Conservation (phyloP, 2,113 vertebrate species). For the Ciconia boyciana region DNA sequence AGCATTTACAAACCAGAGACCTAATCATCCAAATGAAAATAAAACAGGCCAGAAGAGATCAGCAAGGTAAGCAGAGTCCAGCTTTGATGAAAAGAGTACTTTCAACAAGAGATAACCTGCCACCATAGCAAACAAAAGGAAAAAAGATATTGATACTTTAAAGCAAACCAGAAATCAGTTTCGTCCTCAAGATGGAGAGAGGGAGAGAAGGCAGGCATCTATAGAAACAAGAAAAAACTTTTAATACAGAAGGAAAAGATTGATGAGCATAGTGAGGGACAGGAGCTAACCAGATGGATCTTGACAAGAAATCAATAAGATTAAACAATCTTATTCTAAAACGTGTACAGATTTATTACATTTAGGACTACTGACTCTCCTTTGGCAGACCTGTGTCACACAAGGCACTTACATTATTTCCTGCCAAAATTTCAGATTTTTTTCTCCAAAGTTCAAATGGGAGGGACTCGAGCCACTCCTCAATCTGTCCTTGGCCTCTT, state of each 20-base stretch:
- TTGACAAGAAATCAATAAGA: background rate
- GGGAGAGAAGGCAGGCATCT: background rate
- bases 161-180: background rate
- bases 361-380: background rate
- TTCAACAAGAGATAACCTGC: background rate
- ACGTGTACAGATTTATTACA: background rate
- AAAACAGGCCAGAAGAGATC: background rate
- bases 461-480: background rate
- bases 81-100: background rate
- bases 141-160: background rate
- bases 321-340: background rate
- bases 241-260: background rate
- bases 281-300: background rate
- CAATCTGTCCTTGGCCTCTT: background rate
- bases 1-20: background rate
- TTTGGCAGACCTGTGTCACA: background rate
- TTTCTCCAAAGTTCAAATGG: background rate
- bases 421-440: background rate
- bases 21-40: background rate
- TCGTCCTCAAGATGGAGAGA: background rate
- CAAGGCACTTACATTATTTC: background rate
- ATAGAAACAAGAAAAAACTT: background rate
- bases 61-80: background rate
- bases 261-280: background rate
- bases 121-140: background rate